A percentile compares a stretch with the other conserved stretches of the same genome.
These are phyloP conservation scores for Micrastur ruficollis DNA, from an alignment of 2,797 vertebrate species.

Conservation along the genomic window DNA sequence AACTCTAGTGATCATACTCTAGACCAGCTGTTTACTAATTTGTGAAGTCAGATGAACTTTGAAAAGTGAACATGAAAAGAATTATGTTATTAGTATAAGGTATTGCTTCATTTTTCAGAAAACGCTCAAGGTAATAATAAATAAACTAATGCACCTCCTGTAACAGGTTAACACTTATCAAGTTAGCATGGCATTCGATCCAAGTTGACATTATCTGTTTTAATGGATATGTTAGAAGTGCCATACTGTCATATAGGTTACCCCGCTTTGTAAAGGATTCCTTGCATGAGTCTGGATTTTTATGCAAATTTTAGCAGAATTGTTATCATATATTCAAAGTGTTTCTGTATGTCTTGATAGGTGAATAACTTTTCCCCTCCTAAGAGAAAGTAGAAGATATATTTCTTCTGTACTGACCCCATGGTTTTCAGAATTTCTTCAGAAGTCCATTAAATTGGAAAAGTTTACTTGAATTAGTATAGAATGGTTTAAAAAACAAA, in stretches of 20 bases:
- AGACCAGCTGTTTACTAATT: not conserved
- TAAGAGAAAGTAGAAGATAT: not conserved
- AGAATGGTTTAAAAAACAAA: not conserved
- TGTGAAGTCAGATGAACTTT: not conserved
- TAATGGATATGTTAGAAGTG: not conserved
- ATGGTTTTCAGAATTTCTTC: not conserved
- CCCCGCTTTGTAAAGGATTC: not conserved
- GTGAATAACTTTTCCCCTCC: not conserved
- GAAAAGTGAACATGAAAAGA: not conserved
- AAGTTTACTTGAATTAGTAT: not conserved
- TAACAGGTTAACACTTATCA: not conserved
- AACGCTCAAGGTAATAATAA: not conserved
- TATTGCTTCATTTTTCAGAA: not conserved
- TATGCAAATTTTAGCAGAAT: not conserved
- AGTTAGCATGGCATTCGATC: not conserved
- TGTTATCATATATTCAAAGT: not conserved
- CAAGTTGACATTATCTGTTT: not conserved
- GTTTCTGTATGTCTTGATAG: not conserved
- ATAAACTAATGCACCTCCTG: not conserved
- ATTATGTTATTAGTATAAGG: not conserved
- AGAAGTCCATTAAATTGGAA: not conserved
- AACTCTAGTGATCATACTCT: not conserved
- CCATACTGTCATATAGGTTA: not conserved
- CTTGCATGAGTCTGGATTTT: not conserved
- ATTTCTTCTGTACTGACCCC: not conserved